Evolutionary conservation across 2,113 vertebrate genomes (phyloP), one percentile per base, ranked within the genome.

Genomic region (Labeo catla): DNA sequence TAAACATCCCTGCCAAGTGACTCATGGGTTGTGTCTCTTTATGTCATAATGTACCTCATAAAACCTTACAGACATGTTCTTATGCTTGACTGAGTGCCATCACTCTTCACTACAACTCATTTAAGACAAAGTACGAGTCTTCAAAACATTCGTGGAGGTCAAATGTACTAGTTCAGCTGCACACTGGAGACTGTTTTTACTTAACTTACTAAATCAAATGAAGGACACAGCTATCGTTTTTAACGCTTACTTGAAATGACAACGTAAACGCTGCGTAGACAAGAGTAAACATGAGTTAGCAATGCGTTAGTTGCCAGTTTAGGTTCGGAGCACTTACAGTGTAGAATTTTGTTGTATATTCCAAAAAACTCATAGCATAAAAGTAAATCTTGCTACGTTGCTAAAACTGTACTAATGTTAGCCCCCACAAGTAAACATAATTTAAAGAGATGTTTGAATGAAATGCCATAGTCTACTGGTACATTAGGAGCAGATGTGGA

Each of bases 31-130:
- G 28, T 59, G 76, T 79, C 54, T n/a, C 52, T 79, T 79, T 59
- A 76, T 76, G 76, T 39, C 34, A 59, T 79, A 36, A 79, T 79
- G 28, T 43, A n/a, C 34, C 76, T 39, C 76, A 49, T 76, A 50
- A 76, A 76, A 15, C 6, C 12, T 76, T 76, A 49, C 72, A 79
- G 76, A 57, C 34, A 34, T 54, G 76, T 59, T 59, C 76, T 59
- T 39, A n/a, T 39, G 76, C 76, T 43, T 59, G 52, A 59, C 76
- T 59, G 34, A 39, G 52, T 7, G 52, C 16, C 77, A 80, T 23
- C 39, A 80, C 21, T 79, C 52, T 79, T 43, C 52, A 79, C 52
- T 57, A 7, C 39, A 63, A 45, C 21, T 80, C 54, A 15, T 63
- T 61, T 80, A 19, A 79, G 52, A 79, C 76, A 36, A 39, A 19